phyloP scores from a whole-genome alignment of 35 echinoderm and acorn worm genomes.

The Lytechinus pictus region DNA sequence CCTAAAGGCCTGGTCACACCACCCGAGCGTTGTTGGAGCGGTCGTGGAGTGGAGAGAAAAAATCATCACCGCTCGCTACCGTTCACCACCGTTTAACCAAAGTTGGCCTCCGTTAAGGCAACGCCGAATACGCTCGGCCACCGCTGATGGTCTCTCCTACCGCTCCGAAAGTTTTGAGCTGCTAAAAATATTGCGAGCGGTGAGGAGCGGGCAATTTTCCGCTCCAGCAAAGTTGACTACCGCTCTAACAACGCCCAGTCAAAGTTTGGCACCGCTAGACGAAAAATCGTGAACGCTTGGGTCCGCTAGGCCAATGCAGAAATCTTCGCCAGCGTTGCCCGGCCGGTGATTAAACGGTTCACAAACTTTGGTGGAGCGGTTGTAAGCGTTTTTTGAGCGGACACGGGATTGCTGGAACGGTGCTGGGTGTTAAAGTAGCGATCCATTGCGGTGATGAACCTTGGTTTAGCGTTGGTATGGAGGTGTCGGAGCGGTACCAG shows the following conservation, averaged over 20 bases:
- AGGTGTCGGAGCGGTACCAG: background rate
- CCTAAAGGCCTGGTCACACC: background rate
- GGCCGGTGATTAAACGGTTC: conserved; percentile 7
- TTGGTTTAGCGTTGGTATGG: conserved; percentile 39
- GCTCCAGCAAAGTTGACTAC: conserved; percentile 23
- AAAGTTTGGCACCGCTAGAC: conserved; percentile 32
- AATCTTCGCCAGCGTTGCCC: conserved; percentile 33
- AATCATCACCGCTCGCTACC: background rate
- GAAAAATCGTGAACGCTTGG: conserved; percentile 8
- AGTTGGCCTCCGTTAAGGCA: background rate
- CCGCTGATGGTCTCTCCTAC: conserved; percentile 45
- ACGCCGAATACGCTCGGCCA: conserved; percentile 22
- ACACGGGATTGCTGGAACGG: conserved; percentile 25
- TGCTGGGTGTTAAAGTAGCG: conserved; percentile 33
- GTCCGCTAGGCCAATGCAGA: conserved; percentile 38
- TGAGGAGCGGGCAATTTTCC: conserved; percentile 46
- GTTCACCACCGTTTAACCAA: conserved; percentile 33
- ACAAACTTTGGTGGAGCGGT: conserved; percentile 36
- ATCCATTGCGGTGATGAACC: conserved; percentile 38
- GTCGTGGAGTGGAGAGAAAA: background rate
- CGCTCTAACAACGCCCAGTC: background rate
- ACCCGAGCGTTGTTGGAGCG: background rate
- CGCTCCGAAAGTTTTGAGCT: conserved; percentile 46
- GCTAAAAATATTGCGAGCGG: conserved; percentile 37
- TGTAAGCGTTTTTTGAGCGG: conserved; percentile 26